Evolutionary conservation across 2,797 vertebrate genomes (phyloP).

Genomic region (Serranus cabrilla): DNA sequence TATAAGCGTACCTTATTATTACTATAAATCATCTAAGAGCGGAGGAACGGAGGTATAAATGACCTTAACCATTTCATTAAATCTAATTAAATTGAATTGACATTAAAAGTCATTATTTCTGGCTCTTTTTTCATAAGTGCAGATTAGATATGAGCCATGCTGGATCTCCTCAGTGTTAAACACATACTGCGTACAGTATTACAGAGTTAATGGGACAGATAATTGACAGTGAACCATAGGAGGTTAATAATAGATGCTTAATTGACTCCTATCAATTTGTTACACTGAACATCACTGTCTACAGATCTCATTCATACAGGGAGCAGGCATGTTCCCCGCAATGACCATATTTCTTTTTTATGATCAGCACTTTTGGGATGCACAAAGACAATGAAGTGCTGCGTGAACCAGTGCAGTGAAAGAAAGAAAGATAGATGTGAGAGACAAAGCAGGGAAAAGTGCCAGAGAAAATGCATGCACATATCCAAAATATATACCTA

Average conservation of each 20-base stretch:
- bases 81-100: constrained; percentile 83
- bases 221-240: constrained; percentile 89
- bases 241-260: constrained; percentile 89
- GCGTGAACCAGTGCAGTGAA: not conserved
- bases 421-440: not conserved
- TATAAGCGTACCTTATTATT: constrained; percentile 83
- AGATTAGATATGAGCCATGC: constrained; percentile 80
- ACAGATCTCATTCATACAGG: constrained; percentile 62
- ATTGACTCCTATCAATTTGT: constrained; percentile 87
- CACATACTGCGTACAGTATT: constrained; percentile 85
- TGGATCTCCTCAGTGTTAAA: constrained; percentile 82
- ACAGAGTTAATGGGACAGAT: constrained; percentile 90
- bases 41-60: constrained; percentile 78
- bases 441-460: not conserved
- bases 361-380: constrained; percentile 47
- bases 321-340: constrained; percentile 52
- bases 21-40: constrained; percentile 79
- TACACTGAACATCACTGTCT: constrained; percentile 79
- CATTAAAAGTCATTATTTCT: constrained; percentile 83
- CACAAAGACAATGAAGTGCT: constrained; percentile 25
- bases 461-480: not conserved
- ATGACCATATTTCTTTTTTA: constrained; percentile 58
- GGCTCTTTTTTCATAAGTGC: constrained; percentile 73
- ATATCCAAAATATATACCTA: not conserved
- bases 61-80: constrained; percentile 84